Evolutionary conservation across 1,140 invertebrate genomes (phyloP).

Genomic region (Papilio machaon): DNA sequence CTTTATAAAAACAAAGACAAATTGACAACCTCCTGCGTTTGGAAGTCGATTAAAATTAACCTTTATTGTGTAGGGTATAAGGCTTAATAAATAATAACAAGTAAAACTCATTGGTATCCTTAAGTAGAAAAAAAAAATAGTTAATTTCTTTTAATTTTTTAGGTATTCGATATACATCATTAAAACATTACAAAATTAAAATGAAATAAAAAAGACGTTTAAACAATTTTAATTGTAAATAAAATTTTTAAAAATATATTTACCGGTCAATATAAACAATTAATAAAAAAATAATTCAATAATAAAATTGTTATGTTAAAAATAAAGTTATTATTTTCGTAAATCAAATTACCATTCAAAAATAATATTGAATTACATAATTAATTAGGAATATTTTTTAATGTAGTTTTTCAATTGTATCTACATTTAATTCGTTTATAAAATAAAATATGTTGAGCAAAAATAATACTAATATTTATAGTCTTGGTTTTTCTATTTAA

Average conservation of each 20-base stretch:
- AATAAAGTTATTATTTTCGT: not conserved
- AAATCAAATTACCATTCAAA: too few relatives aligned
- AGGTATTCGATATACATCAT: not conserved
- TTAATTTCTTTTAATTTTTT: not conserved
- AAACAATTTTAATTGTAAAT: too few relatives aligned
- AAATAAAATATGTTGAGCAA: not conserved
- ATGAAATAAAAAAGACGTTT: too few relatives aligned
- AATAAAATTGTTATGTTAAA: too few relatives aligned
- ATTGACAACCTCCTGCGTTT: too few relatives aligned
- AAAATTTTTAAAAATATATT: too few relatives aligned
- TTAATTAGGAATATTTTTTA: not conserved
- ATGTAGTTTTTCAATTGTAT: too few relatives aligned
- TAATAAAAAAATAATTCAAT: too few relatives aligned
- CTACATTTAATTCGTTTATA: not conserved
- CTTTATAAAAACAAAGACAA: not conserved
- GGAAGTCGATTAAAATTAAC: not conserved
- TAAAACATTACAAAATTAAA: too few relatives aligned
- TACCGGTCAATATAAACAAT: too few relatives aligned
- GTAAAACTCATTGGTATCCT: constrained; percentile 6
- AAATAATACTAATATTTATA: not conserved
- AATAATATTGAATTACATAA: not conserved
- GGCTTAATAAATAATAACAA: constrained; percentile 36
- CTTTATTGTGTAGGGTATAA: constrained; percentile 30
- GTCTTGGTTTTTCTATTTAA: not conserved
- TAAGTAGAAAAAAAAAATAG: not conserved